phyloP scores from a whole-genome alignment of 2,797 vertebrate species.

The Anabas testudineus region DNA sequence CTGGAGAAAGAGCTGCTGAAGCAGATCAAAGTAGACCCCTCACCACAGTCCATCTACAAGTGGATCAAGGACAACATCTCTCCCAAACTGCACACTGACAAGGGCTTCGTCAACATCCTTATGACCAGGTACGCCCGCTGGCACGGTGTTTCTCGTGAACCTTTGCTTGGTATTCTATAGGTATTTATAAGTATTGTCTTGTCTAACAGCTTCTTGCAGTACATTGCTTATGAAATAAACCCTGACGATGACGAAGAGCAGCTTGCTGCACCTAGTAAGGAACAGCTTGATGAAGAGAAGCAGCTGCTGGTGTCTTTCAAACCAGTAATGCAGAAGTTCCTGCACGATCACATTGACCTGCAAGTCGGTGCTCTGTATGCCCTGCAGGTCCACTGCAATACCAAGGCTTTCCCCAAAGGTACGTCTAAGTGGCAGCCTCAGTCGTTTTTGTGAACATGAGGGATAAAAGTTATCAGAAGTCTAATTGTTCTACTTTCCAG shows the following conservation, averaged over 20 bases:
- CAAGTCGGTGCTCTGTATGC: slow-evolving; percentile 97
- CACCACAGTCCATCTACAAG: slow-evolving; percentile 98
- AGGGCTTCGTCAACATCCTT: slow-evolving; percentile 99
- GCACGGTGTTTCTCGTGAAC: too few relatives aligned
- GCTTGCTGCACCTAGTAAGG: slow-evolving; percentile 91
- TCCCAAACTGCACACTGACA: slow-evolving; percentile 97
- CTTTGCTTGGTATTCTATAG: too few relatives aligned
- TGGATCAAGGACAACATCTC: slow-evolving; percentile 99
- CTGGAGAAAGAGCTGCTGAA: slow-evolving; percentile 98
- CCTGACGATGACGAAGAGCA: slow-evolving; percentile 92
- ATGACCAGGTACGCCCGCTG: slow-evolving; percentile 90
- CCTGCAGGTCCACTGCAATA: slow-evolving; percentile 97
- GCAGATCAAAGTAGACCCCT: slow-evolving; percentile 97
- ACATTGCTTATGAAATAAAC: slow-evolving; percentile 89
- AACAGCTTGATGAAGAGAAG: slow-evolving; percentile 96
- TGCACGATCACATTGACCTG: slow-evolving; percentile 95
- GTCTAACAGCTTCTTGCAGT: slow-evolving; percentile 93
- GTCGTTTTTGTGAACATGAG: too few relatives aligned
- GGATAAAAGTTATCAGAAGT: neutral
- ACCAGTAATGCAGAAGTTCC: slow-evolving; percentile 98
- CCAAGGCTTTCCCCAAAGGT: slow-evolving; percentile 97
- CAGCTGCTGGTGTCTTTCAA: slow-evolving; percentile 95
- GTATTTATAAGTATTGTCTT: too few relatives aligned
- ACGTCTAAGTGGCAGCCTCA: neutral
- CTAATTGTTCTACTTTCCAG: slow-evolving; percentile 66